phyloP scores from a whole-genome alignment of 2,888 invertebrate genomes.

The Gandaritis pyraliata region DNA sequence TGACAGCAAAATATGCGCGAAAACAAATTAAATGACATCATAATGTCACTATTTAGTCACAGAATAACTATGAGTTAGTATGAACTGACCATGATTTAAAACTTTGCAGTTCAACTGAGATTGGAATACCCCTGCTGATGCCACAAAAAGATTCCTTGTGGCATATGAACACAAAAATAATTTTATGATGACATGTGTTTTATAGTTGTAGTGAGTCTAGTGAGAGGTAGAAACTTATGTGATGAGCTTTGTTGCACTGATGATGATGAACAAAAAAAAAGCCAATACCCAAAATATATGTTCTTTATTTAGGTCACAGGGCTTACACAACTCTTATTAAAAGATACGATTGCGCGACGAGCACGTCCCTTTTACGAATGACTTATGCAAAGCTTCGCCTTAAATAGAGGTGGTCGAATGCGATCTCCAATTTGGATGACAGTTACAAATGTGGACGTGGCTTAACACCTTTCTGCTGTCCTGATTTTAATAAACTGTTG shows the following conservation, averaged over 20 bases:
- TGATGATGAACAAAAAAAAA: not conserved
- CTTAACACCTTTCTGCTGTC: constrained; percentile 31
- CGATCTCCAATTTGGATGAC: constrained; percentile 43
- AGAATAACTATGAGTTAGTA: too few relatives aligned
- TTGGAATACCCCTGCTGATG: too few relatives aligned
- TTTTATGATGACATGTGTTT: too few relatives aligned
- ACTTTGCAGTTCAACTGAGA: too few relatives aligned
- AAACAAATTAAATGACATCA: too few relatives aligned
- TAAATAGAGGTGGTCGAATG: constrained; percentile 37
- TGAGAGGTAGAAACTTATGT: too few relatives aligned
- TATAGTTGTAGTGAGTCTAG: too few relatives aligned
- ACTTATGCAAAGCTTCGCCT: constrained; percentile 39
- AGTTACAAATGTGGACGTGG: constrained; percentile 38
- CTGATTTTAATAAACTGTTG: constrained; percentile 16
- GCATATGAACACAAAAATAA: too few relatives aligned
- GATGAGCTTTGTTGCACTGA: not conserved
- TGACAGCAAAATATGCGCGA: too few relatives aligned
- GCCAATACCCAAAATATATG: not conserved
- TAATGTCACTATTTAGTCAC: too few relatives aligned
- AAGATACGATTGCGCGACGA: constrained; percentile 24
- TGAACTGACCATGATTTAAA: too few relatives aligned
- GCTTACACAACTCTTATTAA: constrained; percentile 26
- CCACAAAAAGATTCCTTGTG: too few relatives aligned
- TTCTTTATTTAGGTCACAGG: constrained; percentile 27
- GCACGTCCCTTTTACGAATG: constrained; percentile 35